Conservation (phyloP, 2,113 vertebrate genomes). For the Apeltes quadracus region DNA sequence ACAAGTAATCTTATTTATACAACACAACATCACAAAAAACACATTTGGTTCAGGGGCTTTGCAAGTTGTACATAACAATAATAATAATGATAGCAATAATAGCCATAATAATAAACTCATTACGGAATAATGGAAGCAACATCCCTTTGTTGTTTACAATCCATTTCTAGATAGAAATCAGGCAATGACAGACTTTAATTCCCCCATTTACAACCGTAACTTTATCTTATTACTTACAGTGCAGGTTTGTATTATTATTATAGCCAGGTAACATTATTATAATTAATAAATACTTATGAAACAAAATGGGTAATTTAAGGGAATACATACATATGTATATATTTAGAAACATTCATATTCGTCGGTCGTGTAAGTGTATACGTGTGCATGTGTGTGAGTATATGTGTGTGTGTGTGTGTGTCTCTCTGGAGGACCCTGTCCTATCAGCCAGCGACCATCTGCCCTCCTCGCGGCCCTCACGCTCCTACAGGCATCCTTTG, state of each 20-base stretch:
- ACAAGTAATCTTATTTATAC: neutral
- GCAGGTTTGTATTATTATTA: too few relatives aligned
- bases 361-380: neutral
- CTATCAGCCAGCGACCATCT: slow-evolving; percentile 73
- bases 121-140: neutral
- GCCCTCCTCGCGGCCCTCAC: slow-evolving; percentile 62
- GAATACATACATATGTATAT: neutral
- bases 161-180: neutral
- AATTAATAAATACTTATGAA: too few relatives aligned
- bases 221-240: neutral
- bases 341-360: neutral
- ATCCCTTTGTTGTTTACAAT: too few relatives aligned
- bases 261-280: neutral
- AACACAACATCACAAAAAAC: neutral
- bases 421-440: slow-evolving; percentile 65
- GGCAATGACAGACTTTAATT: neutral
- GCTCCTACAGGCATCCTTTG: slow-evolving; percentile 59
- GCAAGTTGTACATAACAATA: neutral
- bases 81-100: neutral
- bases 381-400: slow-evolving; percentile 2
- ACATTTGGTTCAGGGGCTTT: neutral
- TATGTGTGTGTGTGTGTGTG: slow-evolving; percentile 8
- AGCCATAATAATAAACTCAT: neutral
- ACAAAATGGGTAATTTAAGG: neutral
- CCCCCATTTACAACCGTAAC: neutral